Conservation (phyloP, 2,888 invertebrate species). For the Anthophora plumipes region DNA sequence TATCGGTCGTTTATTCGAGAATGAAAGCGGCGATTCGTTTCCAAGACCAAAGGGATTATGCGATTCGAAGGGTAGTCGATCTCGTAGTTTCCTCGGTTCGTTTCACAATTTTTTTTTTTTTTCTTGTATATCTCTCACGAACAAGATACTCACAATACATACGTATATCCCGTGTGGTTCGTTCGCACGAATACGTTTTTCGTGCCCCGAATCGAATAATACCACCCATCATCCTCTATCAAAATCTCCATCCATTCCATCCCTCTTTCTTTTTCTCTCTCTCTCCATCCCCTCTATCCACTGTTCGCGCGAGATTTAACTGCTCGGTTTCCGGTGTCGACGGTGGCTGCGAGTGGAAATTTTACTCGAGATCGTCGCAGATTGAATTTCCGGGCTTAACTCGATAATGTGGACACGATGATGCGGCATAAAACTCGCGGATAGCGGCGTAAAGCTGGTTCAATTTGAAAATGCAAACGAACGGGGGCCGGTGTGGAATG, state of each 20-base stretch:
- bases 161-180: not conserved
- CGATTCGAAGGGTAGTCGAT: constrained; percentile 43
- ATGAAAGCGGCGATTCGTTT: constrained; percentile 63
- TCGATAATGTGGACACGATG: constrained; percentile 38
- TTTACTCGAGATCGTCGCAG: constrained; percentile 22
- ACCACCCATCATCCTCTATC: not conserved
- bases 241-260: not conserved
- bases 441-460: constrained; percentile 34
- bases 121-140: not conserved
- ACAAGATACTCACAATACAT: not conserved
- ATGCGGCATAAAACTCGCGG: constrained; percentile 40
- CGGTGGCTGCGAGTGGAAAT: constrained; percentile 27
- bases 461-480: constrained; percentile 49
- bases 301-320: constrained; percentile 2
- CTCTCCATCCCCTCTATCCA: no score
- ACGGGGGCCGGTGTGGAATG: not conserved
- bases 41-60: constrained; percentile 54
- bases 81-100: constrained; percentile 40
- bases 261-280: no score
- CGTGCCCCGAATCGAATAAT: constrained; percentile 21
- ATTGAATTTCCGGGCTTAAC: constrained; percentile 41
- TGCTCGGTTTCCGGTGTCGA: constrained; percentile 23
- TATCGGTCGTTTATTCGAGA: constrained; percentile 73
- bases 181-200: constrained; percentile 13
- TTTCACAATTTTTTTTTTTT: constrained; percentile 28